Conservation (phyloP, 1,140 invertebrate species). For the Zaprionus ghesquierei region DNA sequence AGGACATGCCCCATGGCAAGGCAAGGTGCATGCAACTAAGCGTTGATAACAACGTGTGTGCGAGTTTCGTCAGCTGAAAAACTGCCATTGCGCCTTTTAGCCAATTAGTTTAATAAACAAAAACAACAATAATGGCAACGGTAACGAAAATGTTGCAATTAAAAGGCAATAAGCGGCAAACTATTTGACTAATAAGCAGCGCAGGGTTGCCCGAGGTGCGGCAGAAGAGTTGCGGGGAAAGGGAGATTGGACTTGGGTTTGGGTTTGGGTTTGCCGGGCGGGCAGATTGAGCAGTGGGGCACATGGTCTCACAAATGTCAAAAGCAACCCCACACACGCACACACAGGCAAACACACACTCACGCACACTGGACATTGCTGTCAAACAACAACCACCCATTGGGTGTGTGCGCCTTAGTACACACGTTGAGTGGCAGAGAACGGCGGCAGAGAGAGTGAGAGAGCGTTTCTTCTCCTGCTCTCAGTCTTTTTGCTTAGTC, state of each 20-base stretch:
- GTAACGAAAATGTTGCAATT: slow-evolving; percentile 52
- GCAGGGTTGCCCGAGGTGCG: slow-evolving; percentile 1
- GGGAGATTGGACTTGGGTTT: background rate
- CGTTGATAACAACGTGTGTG: slow-evolving; percentile 18
- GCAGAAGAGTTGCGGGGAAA: too few species aligned
- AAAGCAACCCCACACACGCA: slow-evolving; percentile 51
- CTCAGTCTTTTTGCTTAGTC: background rate
- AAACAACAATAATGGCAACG: background rate
- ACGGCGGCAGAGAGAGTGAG: slow-evolving; percentile 22
- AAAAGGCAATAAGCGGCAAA: slow-evolving; percentile 67
- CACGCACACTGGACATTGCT: slow-evolving; percentile 7
- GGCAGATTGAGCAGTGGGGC: slow-evolving; percentile 47
- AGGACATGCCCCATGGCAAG: background rate
- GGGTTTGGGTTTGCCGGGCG: slow-evolving; percentile 14
- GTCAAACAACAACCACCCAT: slow-evolving; percentile 64
- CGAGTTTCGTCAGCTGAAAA: slow-evolving; percentile 5
- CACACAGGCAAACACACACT: background rate
- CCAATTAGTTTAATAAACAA: slow-evolving; percentile 61
- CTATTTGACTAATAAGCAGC: slow-evolving; percentile 24
- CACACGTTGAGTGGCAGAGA: too few species aligned
- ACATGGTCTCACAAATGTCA: slow-evolving; percentile 56
- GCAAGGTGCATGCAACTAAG: background rate
- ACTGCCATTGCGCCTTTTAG: slow-evolving; percentile 26
- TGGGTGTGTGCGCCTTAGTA: slow-evolving; percentile 68
- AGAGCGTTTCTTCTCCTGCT: slow-evolving; percentile 1